Conservation (phyloP, 2,888 invertebrate genomes). For the Cerastis rubricosa region DNA sequence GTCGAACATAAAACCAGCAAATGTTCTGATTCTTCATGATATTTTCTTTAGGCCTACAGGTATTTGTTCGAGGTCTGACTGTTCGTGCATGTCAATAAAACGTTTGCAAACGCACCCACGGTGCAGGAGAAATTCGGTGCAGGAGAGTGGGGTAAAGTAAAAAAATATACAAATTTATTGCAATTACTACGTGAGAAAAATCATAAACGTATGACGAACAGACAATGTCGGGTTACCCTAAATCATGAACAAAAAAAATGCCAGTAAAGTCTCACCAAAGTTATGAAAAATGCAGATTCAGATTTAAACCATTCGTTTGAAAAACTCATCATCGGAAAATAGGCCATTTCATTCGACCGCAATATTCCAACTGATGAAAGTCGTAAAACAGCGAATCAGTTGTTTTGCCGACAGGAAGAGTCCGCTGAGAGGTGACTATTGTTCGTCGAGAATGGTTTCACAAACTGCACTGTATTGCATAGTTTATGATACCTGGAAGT, state of each 20-base stretch:
- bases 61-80: too few relatives aligned
- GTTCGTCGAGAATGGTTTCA: conserved; percentile 18
- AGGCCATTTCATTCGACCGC: conserved; percentile 29
- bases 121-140: too few relatives aligned
- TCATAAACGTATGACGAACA: neutral
- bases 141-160: too few relatives aligned
- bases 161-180: too few relatives aligned
- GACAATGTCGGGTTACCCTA: neutral
- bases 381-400: conserved; percentile 34
- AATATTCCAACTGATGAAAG: conserved; percentile 47
- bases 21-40: neutral
- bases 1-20: neutral
- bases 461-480: conserved; percentile 32
- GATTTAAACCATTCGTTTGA: conserved; percentile 5
- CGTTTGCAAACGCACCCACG: too few relatives aligned
- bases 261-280: conserved; percentile 2
- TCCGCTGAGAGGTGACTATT: conserved; percentile 24
- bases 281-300: neutral
- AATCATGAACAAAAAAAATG: neutral
- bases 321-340: conserved; percentile 29
- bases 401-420: conserved; percentile 30
- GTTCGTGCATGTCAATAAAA: too few relatives aligned
- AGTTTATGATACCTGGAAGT: conserved; percentile 6
- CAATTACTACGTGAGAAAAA: neutral
- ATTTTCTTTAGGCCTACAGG: neutral